These are phyloP conservation scores for Apis florea DNA, from an alignment of 1,140 invertebrate genomes.

Conservation along the genomic window DNA sequence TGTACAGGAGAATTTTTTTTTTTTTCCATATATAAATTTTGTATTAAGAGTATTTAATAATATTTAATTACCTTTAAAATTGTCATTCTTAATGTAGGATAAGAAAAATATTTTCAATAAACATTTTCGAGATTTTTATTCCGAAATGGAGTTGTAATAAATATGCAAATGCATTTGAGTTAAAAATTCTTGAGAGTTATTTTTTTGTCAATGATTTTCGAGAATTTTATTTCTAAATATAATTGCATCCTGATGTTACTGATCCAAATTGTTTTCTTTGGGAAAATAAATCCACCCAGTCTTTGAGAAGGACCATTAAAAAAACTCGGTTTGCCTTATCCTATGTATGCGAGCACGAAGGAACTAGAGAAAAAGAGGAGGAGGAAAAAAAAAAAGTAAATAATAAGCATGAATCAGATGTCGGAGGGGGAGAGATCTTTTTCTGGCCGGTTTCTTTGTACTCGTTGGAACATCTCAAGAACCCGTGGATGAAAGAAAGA, in stretches of 20 bases:
- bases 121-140: too few species aligned
- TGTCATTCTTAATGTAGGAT: too few species aligned
- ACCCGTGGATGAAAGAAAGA: conserved; percentile 7
- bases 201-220: too few species aligned
- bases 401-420: conserved; percentile 47
- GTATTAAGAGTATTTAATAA: too few species aligned
- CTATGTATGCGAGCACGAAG: background rate
- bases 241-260: background rate
- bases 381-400: background rate
- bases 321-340: background rate
- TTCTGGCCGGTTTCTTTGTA: conserved; percentile 24
- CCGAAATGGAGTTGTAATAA: too few species aligned
- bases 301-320: background rate
- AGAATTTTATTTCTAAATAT: too few species aligned
- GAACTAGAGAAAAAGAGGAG: background rate
- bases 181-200: too few species aligned
- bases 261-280: background rate
- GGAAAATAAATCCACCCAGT: background rate
- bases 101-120: too few species aligned
- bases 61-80: too few species aligned
- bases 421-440: conserved; percentile 20
- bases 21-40: too few species aligned
- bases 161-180: too few species aligned
- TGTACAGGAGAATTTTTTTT: too few species aligned
- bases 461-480: conserved; percentile 11